Evolutionary conservation across 2,888 invertebrate species (phyloP).

Genomic region (Ditylenchus weischeri): DNA sequence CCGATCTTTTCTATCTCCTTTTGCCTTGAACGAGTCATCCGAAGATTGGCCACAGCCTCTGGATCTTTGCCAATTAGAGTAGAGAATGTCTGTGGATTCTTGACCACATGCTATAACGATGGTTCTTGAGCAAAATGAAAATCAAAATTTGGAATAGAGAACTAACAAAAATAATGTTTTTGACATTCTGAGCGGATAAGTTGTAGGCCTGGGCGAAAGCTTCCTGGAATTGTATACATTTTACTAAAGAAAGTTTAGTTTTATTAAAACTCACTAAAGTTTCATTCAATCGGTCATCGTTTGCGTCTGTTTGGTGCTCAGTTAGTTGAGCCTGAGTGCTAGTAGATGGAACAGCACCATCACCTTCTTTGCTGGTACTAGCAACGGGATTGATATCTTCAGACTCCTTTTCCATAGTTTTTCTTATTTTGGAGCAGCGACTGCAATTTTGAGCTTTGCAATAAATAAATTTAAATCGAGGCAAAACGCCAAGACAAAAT

Average conservation of each 20-base stretch:
- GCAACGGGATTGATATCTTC: too few species aligned
- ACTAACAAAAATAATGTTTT: conserved; percentile 32
- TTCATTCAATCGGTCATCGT: background rate
- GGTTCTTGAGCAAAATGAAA: background rate
- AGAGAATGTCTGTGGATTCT: conserved; percentile 29
- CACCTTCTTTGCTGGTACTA: too few species aligned
- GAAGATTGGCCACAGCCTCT: conserved; percentile 26
- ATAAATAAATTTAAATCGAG: too few species aligned
- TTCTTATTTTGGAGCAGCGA: too few species aligned
- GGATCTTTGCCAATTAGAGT: conserved; percentile 24
- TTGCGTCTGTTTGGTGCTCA: background rate
- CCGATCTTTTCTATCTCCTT: conserved; percentile 19
- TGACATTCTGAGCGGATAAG: conserved; percentile 28
- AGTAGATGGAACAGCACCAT: too few species aligned
- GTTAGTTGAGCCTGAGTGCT: too few species aligned
- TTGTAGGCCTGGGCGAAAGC: conserved; percentile 28
- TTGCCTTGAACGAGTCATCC: conserved; percentile 26
- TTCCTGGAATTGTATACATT: background rate
- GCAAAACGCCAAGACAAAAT: too few species aligned
- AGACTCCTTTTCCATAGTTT: too few species aligned
- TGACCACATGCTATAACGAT: conserved; percentile 28
- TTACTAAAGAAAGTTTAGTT: background rate
- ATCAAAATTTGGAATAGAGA: background rate
- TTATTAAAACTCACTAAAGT: background rate
- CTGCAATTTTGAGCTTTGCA: too few species aligned